Evolutionary conservation across 1,140 invertebrate species (phyloP).

Genomic region (Dinoponera quadriceps): DNA sequence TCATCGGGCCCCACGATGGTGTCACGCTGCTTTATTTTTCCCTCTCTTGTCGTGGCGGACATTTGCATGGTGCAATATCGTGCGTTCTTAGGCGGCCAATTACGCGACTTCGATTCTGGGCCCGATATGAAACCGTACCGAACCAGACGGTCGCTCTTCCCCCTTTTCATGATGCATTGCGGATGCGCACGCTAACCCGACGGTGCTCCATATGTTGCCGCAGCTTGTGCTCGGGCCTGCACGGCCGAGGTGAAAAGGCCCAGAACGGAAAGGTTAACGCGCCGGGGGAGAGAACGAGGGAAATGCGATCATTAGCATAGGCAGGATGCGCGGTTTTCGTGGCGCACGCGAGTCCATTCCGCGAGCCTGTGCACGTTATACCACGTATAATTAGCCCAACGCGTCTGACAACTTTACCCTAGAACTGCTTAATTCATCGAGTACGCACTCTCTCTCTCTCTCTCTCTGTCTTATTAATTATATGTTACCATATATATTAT

Average conservation of each 20-base stretch:
- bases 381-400: conserved; percentile 19
- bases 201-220: conserved; percentile 79
- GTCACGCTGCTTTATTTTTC: conserved; percentile 76
- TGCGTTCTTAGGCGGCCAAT: conserved; percentile 85
- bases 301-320: conserved; percentile 72
- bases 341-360: conserved; percentile 70
- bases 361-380: conserved; percentile 45
- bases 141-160: conserved; percentile 64
- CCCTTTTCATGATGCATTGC: conserved; percentile 84
- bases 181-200: conserved; percentile 81
- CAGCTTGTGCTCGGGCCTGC: conserved; percentile 24
- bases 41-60: conserved; percentile 68
- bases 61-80: conserved; percentile 86
- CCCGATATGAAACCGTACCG: conserved; percentile 80
- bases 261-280: conserved; percentile 62
- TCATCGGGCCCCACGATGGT: not conserved
- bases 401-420: conserved; percentile 4
- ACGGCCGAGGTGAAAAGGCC: conserved; percentile 51
- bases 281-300: conserved; percentile 30
- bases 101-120: conserved; percentile 84
- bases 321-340: conserved; percentile 74
- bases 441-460: too few species aligned
- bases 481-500: not conserved
- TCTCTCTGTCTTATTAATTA: not conserved
- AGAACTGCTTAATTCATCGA: conserved; percentile 23